Conservation (phyloP, 1,140 invertebrate genomes). For the Drosophila simulans region DNA sequence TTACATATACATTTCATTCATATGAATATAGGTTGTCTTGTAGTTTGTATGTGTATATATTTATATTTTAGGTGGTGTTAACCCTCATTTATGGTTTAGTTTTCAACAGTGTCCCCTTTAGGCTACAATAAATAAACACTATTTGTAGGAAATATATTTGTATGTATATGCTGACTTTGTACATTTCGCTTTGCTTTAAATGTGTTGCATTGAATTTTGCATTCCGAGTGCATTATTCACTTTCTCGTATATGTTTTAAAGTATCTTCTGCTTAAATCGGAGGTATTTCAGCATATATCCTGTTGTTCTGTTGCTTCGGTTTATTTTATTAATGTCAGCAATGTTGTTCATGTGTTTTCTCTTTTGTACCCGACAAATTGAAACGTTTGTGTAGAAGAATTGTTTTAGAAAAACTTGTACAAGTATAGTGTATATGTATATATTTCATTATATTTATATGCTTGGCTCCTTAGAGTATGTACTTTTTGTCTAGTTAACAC, state of each 20-base stretch:
- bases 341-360: conserved; percentile 35
- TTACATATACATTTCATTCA: conserved; percentile 49
- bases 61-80: conserved; percentile 50
- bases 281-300: conserved; percentile 71
- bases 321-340: conserved; percentile 38
- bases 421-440: conserved; percentile 43
- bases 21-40: conserved; percentile 46
- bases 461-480: conserved; percentile 37
- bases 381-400: conserved; percentile 39
- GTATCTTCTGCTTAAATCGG: conserved; percentile 57
- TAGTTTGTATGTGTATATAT: conserved; percentile 34
- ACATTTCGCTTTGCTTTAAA: conserved; percentile 34
- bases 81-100: conserved; percentile 23
- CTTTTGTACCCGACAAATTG: conserved; percentile 18
- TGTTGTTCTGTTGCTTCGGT: conserved; percentile 41
- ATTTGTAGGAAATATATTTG: conserved; percentile 45
- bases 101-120: conserved; percentile 27
- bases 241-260: conserved; percentile 22
- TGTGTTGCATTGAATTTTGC: conserved; percentile 1
- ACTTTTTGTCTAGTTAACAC: conserved; percentile 44
- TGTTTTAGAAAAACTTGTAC: conserved; percentile 44
- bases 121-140: conserved; percentile 49
- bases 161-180: too few relatives aligned
- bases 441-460: conserved; percentile 36
- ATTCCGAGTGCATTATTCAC: conserved; percentile 23